A percentile compares a stretch with the other conserved stretches of the same genome.
These are phyloP conservation scores for Etheostoma spectabile DNA, from an alignment of 2,113 vertebrate species.

Conservation along the genomic window DNA sequence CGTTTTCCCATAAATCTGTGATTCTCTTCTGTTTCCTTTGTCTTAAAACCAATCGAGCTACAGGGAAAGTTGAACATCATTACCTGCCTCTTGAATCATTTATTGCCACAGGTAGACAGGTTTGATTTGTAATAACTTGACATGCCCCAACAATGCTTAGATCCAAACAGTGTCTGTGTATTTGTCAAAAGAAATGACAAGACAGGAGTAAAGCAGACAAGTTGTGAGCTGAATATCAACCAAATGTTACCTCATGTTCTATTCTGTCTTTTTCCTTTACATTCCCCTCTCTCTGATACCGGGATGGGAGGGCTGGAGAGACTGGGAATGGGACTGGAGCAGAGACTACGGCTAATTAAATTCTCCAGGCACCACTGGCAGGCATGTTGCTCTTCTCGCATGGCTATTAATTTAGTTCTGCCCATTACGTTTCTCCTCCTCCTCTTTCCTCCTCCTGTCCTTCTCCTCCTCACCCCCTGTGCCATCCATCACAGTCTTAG, in stretches of 20 bases:
- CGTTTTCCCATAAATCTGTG: not conserved
- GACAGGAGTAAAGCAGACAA: slow-evolving; percentile 5
- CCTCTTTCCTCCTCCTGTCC: slow-evolving; percentile 30
- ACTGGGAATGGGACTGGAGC: slow-evolving; percentile 40
- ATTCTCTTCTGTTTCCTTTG: slow-evolving; percentile 10
- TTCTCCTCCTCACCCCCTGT: slow-evolving; percentile 40
- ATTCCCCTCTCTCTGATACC: not conserved
- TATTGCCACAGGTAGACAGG: not conserved
- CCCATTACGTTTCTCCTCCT: slow-evolving; percentile 64
- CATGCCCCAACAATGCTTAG: not conserved
- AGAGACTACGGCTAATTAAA: slow-evolving; percentile 76
- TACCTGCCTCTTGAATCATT: slow-evolving; percentile 28
- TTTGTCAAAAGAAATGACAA: slow-evolving; percentile 23
- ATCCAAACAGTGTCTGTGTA: slow-evolving; percentile 9
- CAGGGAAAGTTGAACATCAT: slow-evolving; percentile 15
- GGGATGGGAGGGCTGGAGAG: slow-evolving; percentile 27
- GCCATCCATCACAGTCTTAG: slow-evolving; percentile 60
- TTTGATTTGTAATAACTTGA: slow-evolving; percentile 13
- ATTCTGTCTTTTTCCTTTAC: slow-evolving; percentile 2
- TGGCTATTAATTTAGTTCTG: slow-evolving; percentile 79
- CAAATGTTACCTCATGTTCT: not conserved
- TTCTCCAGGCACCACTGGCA: slow-evolving; percentile 75
- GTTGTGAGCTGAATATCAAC: slow-evolving; percentile 6
- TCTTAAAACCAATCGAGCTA: slow-evolving; percentile 20
- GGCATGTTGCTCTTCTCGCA: slow-evolving; percentile 77